phyloP scores from a whole-genome alignment of 2,113 vertebrate genomes.

The Onychostruthus taczanowskii region DNA sequence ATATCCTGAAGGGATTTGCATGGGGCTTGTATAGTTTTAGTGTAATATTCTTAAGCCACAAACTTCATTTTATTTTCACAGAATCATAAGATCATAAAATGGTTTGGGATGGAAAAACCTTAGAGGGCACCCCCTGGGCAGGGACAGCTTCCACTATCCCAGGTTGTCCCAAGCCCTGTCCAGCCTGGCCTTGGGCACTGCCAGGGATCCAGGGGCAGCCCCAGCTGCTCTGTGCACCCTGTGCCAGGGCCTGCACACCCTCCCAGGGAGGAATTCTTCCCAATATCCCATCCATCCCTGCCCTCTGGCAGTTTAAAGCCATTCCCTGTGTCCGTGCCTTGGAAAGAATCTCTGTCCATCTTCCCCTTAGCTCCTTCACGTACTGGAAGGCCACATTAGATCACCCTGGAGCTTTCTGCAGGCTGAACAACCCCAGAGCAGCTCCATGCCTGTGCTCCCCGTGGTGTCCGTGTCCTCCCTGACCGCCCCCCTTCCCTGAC shows the following conservation, averaged over 20 bases:
- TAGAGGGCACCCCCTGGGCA: neutral
- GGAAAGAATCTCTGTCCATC: neutral
- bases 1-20: neutral
- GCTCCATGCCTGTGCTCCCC: accelerated
- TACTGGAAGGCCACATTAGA: accelerated
- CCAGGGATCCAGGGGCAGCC: neutral
- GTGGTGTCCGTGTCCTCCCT: accelerated
- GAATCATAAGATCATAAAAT: neutral
- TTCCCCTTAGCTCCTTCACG: neutral
- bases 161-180: neutral
- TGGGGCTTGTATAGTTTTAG: neutral
- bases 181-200: accelerated
- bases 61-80: neutral
- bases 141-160: accelerated
- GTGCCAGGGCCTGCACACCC: neutral
- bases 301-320: neutral
- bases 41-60: neutral
- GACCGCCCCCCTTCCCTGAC: accelerated
- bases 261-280: accelerated
- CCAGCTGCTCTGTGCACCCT: neutral
- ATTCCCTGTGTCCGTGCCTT: neutral
- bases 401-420: neutral
- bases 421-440: neutral
- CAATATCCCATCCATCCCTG: accelerated
- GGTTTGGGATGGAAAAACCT: neutral